A percentile compares a stretch with the other conserved stretches of the same genome.
phyloP scores from a whole-genome alignment of 2,888 invertebrate species.

The Sepioteuthis lessoniana region DNA sequence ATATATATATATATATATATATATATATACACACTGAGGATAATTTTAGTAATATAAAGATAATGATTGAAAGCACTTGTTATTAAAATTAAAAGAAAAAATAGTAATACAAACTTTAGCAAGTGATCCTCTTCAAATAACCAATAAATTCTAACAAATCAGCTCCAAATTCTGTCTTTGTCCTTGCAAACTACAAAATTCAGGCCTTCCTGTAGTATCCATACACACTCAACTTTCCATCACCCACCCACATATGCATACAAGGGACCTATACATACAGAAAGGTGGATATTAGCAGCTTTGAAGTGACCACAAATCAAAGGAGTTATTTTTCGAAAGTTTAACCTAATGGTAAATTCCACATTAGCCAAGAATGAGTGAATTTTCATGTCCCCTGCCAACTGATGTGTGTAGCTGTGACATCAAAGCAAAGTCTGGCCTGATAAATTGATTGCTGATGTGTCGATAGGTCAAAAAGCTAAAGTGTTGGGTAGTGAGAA shows the following conservation, averaged over 20 bases:
- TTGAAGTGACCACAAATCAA: slow-evolving; percentile 33
- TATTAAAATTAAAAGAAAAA: not conserved
- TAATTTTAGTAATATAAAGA: too few species aligned
- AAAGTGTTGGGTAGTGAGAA: not conserved
- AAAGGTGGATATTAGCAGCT: not conserved
- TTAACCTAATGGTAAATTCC: slow-evolving; percentile 24
- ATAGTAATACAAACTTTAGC: not conserved
- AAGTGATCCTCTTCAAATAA: not conserved
- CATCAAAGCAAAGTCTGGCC: slow-evolving; percentile 33
- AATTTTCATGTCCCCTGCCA: slow-evolving; percentile 1
- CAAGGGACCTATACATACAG: not conserved
- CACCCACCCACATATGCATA: not conserved
- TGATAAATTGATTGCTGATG: slow-evolving; percentile 23
- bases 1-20: too few species aligned
- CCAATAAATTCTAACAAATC: not conserved
- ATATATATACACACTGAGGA: too few species aligned
- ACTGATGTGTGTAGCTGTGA: slow-evolving; percentile 20
- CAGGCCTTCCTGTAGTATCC: not conserved
- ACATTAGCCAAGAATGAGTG: slow-evolving; percentile 23
- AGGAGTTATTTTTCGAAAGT: not conserved
- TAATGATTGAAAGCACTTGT: not conserved
- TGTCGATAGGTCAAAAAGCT: slow-evolving; percentile 33
- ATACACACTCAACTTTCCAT: not conserved
- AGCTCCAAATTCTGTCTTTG: not conserved
- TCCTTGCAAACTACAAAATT: not conserved